Conservation (phyloP, 2,888 invertebrate genomes). For the Hyposoter dolosus region DNA sequence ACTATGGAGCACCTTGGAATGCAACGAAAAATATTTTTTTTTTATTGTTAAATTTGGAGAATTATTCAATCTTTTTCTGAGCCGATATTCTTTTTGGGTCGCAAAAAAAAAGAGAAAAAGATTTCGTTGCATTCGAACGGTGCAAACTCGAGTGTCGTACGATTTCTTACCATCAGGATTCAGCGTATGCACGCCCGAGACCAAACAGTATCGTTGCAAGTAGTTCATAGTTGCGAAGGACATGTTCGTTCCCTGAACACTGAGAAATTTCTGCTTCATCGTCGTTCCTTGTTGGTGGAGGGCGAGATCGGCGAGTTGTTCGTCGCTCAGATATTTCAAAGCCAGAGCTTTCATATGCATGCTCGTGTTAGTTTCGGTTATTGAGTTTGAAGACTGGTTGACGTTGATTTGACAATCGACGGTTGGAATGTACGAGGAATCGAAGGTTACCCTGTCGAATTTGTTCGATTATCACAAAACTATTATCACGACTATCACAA, state of each 20-base stretch:
- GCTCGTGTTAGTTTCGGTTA: conserved; percentile 85
- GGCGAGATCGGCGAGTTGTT: conserved; percentile 83
- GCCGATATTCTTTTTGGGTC: too few species aligned
- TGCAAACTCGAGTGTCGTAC: neutral
- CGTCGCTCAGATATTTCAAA: conserved; percentile 86
- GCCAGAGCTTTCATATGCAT: conserved; percentile 86
- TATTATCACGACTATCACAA: too few species aligned
- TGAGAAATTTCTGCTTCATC: conserved; percentile 79
- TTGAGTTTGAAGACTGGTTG: conserved; percentile 74
- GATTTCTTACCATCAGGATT: conserved; percentile 74
- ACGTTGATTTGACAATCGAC: conserved; percentile 77
- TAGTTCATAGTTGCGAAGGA: conserved; percentile 91
- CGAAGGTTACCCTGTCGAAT: conserved; percentile 74
- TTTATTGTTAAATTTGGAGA: too few species aligned
- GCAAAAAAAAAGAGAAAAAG: neutral
- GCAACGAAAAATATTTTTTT: too few species aligned
- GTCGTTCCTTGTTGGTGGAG: conserved; percentile 76
- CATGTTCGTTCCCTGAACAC: conserved; percentile 86
- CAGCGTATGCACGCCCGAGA: conserved; percentile 83
- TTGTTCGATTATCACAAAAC: too few species aligned
- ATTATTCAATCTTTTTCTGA: too few species aligned
- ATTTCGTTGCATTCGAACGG: neutral
- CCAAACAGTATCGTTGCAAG: conserved; percentile 89
- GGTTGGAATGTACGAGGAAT: conserved; percentile 80
- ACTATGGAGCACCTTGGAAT: too few species aligned